These are phyloP conservation scores for Babylonia areolata DNA, from an alignment of 1,140 invertebrate species.

Conservation along the genomic window DNA sequence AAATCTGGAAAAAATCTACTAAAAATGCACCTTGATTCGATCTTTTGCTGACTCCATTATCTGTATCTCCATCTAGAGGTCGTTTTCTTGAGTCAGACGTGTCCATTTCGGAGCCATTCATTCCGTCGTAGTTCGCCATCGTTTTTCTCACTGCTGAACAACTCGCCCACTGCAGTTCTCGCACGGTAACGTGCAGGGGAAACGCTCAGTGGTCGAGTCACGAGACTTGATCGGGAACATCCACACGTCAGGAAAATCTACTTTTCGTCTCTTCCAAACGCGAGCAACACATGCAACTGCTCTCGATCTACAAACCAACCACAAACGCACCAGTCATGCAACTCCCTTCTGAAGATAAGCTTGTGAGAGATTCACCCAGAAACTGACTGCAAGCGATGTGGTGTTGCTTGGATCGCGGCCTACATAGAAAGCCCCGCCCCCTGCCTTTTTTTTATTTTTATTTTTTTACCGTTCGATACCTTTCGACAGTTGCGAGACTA, in stretches of 20 bases:
- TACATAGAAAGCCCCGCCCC: neutral
- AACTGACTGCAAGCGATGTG: neutral
- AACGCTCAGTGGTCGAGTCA: constrained; percentile 49
- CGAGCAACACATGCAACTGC: neutral
- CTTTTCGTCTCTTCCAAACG: neutral
- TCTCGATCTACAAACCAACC: neutral
- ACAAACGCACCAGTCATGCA: neutral
- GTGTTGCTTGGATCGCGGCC: neutral
- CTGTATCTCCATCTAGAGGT: constrained; percentile 88
- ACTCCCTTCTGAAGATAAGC: neutral
- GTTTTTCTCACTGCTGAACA: constrained; percentile 41
- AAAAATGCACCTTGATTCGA: constrained; percentile 91
- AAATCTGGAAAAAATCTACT: constrained; percentile 57
- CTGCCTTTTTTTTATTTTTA: too few species aligned
- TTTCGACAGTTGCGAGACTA: neutral
- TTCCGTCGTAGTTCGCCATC: constrained; percentile 73
- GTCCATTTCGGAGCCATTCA: constrained; percentile 75
- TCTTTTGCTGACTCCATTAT: constrained; percentile 90
- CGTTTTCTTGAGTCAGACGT: constrained; percentile 83
- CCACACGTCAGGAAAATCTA: constrained; percentile 6
- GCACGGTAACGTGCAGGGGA: constrained; percentile 66
- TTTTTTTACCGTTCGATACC: neutral
- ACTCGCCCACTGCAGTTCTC: constrained; percentile 64
- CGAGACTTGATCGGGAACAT: constrained; percentile 48
- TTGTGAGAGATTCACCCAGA: neutral